A percentile compares a stretch with the other conserved stretches of the same genome.
These are phyloP conservation scores for Ennomos erosarius DNA, from an alignment of 2,888 invertebrate genomes.

Conservation along the genomic window DNA sequence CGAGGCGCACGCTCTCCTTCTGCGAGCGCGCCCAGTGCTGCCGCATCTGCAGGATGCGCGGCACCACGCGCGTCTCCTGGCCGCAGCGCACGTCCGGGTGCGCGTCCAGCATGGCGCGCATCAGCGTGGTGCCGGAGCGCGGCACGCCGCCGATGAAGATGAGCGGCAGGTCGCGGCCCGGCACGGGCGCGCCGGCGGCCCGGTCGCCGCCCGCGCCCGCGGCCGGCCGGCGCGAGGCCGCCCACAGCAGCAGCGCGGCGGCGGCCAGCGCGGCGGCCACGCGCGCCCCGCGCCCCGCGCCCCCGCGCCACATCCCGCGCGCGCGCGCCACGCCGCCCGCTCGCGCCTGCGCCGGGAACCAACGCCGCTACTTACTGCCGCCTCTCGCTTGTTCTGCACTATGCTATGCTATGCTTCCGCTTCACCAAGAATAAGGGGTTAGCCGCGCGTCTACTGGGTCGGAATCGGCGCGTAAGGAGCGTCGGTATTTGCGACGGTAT, in stretches of 20 bases:
- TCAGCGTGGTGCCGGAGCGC: slow-evolving; percentile 97
- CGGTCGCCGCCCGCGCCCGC: slow-evolving; percentile 34
- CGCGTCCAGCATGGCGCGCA: slow-evolving; percentile 99
- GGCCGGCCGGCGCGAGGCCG: slow-evolving; percentile 28
- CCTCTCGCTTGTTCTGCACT: not conserved
- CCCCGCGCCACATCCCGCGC: slow-evolving; percentile 33
- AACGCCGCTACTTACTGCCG: not conserved
- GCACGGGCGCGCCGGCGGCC: slow-evolving; percentile 47
- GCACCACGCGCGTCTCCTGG: slow-evolving; percentile 98
- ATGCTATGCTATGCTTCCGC: too few relatives aligned
- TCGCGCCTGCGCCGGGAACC: not conserved
- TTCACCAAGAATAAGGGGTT: too few relatives aligned
- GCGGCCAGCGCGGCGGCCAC: slow-evolving; percentile 30
- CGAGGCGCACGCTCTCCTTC: slow-evolving; percentile 94
- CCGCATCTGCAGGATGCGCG: slow-evolving; percentile 97
- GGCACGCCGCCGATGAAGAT: slow-evolving; percentile 99
- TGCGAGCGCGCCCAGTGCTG: slow-evolving; percentile 98
- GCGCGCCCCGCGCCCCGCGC: slow-evolving; percentile 24
- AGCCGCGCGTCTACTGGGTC: too few relatives aligned
- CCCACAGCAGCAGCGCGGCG: slow-evolving; percentile 34
- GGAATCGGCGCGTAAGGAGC: too few relatives aligned
- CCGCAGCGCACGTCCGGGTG: slow-evolving; percentile 98
- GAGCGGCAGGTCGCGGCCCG: slow-evolving; percentile 94
- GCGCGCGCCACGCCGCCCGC: slow-evolving; percentile 29
- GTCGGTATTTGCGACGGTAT: too few relatives aligned